Evolutionary conservation across 2,888 invertebrate species (phyloP), one percentile per base, ranked within the genome.

Genomic region (Sphaeridia pumilis): DNA sequence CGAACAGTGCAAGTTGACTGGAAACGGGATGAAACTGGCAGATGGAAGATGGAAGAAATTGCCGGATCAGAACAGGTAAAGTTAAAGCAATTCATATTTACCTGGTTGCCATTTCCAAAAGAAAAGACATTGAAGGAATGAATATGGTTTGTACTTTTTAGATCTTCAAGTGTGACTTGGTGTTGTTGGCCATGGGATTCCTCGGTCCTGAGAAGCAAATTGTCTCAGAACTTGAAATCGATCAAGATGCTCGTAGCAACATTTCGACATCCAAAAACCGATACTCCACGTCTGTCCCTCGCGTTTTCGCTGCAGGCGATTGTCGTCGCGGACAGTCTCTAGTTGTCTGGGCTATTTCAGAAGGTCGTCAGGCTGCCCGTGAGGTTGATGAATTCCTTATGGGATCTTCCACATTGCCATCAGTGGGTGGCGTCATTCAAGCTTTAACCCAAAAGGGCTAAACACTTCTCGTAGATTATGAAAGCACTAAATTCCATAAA

Each of bases 261-360:
- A 82, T 93, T 63, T 81, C 86, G 66, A 89, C 92, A 0, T 78
- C 81, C 2, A 74, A 75, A 58, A 80, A 82, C 22, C 80, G 82
- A 68, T 94, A 88, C 74, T 75, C 78, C 56, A 88, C 90, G 0
- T 83, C 81, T 17, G 75, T 84, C 63, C 79, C 81, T 35, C 85
- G 85, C 70, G 84, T 97, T 2, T 97, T 88, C 70, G 93, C 95
- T 43, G 95, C 94, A 56, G 95, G 95, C 75, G 98, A 98, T 77
- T 98, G 97, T 70, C 84, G 94, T 31, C 82, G 97, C 65, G 98
- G 98, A n/a, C 98, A 98, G 70, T 95, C 95, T 0, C 75, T 98
- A 53, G 94, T 98, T 3, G 98, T 98, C 5, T 97, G 95, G 90
- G 98, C 97, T 21, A 98, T 98, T 60, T 78, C 88, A 0, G 98